Conservation (phyloP, 2,797 vertebrate species). For the Macropus fuliginosus region DNA sequence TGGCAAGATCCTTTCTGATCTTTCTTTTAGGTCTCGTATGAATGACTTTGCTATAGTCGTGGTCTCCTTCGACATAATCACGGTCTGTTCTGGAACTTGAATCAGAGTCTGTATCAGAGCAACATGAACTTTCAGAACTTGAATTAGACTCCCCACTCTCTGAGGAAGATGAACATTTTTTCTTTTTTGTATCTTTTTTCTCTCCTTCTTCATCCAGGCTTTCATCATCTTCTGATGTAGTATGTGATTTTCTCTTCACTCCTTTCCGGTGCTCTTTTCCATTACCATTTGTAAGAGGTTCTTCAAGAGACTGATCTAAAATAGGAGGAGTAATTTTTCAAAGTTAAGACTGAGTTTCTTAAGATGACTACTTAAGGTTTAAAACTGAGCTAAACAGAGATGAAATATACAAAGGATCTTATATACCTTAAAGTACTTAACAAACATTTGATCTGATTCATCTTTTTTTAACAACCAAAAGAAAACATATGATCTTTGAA, state of each 20-base stretch:
- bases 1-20: conserved; percentile 78
- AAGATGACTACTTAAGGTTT: conserved; percentile 40
- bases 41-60: conserved; percentile 97
- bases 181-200: conserved; percentile 83
- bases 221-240: conserved; percentile 84
- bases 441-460: neutral
- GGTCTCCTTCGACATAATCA: conserved; percentile 95
- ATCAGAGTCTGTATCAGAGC: conserved; percentile 87
- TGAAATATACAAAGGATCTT: neutral
- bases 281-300: conserved; percentile 89
- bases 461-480: neutral
- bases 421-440: neutral
- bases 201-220: conserved; percentile 79
- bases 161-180: conserved; percentile 86
- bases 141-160: conserved; percentile 89
- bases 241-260: conserved; percentile 85
- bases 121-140: conserved; percentile 86
- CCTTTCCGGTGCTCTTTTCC: conserved; percentile 83
- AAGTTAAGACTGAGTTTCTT: conserved; percentile 54
- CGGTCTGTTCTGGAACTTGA: conserved; percentile 90
- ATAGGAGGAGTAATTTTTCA: conserved; percentile 74
- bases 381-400: conserved; percentile 50
- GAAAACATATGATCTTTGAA: neutral
- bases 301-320: conserved; percentile 85
- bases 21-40: conserved; percentile 87